Conservation (phyloP, 2,113 vertebrate species). For the Drymodes brunneopygia region DNA sequence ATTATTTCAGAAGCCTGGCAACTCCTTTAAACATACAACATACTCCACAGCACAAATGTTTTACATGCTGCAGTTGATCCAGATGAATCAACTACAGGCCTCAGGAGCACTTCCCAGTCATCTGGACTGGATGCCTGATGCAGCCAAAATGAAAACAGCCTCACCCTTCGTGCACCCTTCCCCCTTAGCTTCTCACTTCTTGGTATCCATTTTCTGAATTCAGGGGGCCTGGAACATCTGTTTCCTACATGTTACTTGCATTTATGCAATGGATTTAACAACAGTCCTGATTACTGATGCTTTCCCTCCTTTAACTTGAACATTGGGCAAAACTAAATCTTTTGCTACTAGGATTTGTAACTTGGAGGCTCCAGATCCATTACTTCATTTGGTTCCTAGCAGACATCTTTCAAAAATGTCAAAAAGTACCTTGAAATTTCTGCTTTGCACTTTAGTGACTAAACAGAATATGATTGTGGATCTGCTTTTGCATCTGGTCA, state of each 20-base stretch:
- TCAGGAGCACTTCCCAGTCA: background rate
- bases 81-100: background rate
- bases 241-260: background rate
- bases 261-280: background rate
- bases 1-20: background rate
- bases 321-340: background rate
- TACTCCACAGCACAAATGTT: background rate
- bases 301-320: background rate
- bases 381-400: background rate
- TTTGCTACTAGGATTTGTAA: background rate
- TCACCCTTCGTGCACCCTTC: background rate
- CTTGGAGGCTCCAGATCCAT: background rate
- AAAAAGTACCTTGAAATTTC: background rate
- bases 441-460: background rate
- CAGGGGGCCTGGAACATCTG: background rate
- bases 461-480: background rate
- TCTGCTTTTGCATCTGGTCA: background rate
- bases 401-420: background rate
- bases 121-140: background rate
- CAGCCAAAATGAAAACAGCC: background rate
- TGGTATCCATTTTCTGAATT: background rate
- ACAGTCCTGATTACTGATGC: background rate
- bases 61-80: background rate
- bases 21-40: background rate
- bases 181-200: background rate